Evolutionary conservation across 2,113 vertebrate species (phyloP), one percentile per base, ranked within the genome.

Genomic region (Columba janthina): DNA sequence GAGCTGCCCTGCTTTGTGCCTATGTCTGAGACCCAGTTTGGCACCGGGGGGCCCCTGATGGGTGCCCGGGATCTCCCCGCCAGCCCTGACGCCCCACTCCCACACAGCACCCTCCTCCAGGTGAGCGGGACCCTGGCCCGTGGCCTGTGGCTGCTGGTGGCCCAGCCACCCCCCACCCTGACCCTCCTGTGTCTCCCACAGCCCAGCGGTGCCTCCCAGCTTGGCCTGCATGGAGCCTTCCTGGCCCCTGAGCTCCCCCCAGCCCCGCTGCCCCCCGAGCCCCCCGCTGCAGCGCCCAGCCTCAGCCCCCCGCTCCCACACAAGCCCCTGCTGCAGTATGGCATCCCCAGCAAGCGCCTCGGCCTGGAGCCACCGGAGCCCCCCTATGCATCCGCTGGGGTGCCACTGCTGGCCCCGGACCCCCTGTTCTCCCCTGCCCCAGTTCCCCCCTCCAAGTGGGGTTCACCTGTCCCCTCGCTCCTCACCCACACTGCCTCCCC

Each of bases 401-500:
- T 24, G 1, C 66, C 76, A 0, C 62, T 77, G 16, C 89, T 85
- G 9, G 75, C 66, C 60, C 83, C 61, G 0, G 96, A 97, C 4
- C 11, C 94, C 12, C 64, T 46, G 0, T 97, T 97, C 79, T 86
- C 96, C 6, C 48, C 84, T 0, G 2, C 79, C 21, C 91, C 77
- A 0, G 38, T 42, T 3, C 67, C 86, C 10, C 44, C 2, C 34
- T 53, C 97, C 60, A 97, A 95, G 44, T 46, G 44, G 44, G 44
- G 44, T 46, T 46, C 44, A 46, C 44, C 44, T 19, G 44, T 46
- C 44, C 88, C 98, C 46, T 93, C 85, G 0, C 79, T 95, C 46
- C 56, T 95, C 2, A 15, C 95, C 22, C 91, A 96, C 50, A 69
- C 98, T 1, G 76, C 97, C 38, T 98, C 98, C 95, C 48, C 98